These are phyloP conservation scores for Agonopterix heracliana DNA, from an alignment of 2,888 invertebrate genomes.

Conservation along the genomic window DNA sequence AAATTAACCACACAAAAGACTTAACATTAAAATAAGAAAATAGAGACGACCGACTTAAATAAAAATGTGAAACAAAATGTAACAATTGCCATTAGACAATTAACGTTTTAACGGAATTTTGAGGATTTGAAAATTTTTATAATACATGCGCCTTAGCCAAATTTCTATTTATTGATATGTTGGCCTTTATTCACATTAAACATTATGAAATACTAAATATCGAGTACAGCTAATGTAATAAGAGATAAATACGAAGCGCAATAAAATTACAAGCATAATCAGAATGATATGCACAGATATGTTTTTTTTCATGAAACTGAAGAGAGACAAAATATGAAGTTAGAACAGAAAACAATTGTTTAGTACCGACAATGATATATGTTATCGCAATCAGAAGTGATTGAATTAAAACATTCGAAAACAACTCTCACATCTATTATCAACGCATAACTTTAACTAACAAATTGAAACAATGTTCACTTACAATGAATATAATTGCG, in stretches of 20 bases:
- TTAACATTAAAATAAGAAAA: constrained; percentile 67
- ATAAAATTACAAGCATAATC: constrained; percentile 47
- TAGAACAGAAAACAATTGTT: constrained; percentile 5
- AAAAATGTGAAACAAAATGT: constrained; percentile 33
- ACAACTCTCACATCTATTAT: constrained; percentile 55
- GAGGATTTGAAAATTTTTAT: constrained; percentile 23
- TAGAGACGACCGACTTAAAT: constrained; percentile 42
- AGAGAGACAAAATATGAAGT: constrained; percentile 19
- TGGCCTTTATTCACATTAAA: constrained; percentile 47
- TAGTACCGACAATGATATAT: constrained; percentile 4
- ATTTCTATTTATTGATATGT: constrained; percentile 64
- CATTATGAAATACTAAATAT: constrained; percentile 42
- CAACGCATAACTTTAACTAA: constrained; percentile 75
- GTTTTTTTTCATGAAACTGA: constrained; percentile 32
- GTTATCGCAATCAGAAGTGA: constrained; percentile 5
- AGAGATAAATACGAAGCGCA: constrained; percentile 56
- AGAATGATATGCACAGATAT: constrained; percentile 66
- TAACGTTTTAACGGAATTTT: constrained; percentile 24
- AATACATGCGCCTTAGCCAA: constrained; percentile 56
- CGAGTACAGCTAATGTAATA: constrained; percentile 50
- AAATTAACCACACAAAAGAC: constrained; percentile 74
- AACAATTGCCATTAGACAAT: constrained; percentile 19
- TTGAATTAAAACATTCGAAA: constrained; percentile 34
- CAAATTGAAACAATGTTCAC: constrained; percentile 74
- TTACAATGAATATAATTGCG: constrained; percentile 74